Evolutionary conservation across 2,797 vertebrate genomes (phyloP).

Genomic region (Chiroxiphia lanceolata): DNA sequence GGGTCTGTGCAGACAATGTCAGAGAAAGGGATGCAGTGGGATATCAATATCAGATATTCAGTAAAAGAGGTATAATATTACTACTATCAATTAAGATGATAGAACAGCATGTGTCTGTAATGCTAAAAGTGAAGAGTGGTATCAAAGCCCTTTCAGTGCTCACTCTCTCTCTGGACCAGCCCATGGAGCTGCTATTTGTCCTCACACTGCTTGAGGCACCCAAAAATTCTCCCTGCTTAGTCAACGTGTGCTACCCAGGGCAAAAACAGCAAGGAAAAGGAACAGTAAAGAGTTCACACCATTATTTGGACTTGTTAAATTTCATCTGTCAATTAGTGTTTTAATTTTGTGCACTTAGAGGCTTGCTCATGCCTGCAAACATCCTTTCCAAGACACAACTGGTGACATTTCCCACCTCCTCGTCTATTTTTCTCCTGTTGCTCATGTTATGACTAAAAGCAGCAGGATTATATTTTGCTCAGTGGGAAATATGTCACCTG

Average conservation of each 20-base stretch:
- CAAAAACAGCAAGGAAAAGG: not conserved
- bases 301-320: not conserved
- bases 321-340: slow-evolving; percentile 46
- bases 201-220: fast-evolving
- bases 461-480: slow-evolving; percentile 49
- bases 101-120: not conserved
- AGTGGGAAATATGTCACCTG: slow-evolving; percentile 67
- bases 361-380: slow-evolving; percentile 16
- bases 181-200: not conserved
- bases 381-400: slow-evolving; percentile 43
- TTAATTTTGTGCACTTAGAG: slow-evolving; percentile 48
- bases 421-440: slow-evolving; percentile 49
- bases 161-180: not conserved
- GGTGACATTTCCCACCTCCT: slow-evolving; percentile 72
- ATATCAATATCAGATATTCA: not conserved
- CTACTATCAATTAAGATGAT: not conserved
- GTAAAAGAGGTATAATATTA: not conserved
- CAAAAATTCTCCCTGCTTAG: not conserved
- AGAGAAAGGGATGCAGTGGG: not conserved
- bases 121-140: not conserved
- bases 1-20: fast-evolving
- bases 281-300: not conserved
- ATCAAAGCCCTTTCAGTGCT: not conserved
- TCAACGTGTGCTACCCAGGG: not conserved
- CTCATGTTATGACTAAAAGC: slow-evolving; percentile 63